phyloP scores from a whole-genome alignment of 2,113 vertebrate species.

The Dascyllus trimaculatus region DNA sequence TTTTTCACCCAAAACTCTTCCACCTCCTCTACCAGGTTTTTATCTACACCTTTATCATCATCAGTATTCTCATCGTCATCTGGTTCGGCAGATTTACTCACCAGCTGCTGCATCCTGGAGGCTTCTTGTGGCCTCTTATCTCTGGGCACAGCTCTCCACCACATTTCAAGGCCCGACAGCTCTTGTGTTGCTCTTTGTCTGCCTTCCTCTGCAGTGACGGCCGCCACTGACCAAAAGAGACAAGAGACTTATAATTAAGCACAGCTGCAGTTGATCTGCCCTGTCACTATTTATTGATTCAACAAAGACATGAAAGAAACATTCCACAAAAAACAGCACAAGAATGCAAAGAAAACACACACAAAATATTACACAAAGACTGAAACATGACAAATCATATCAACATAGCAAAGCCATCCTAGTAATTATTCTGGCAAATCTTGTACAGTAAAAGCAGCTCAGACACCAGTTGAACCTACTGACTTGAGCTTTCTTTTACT shows the following conservation, averaged over 20 bases:
- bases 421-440: neutral
- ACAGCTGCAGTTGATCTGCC: constrained; percentile 3
- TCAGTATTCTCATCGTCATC: constrained; percentile 15
- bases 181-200: constrained; percentile 8
- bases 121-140: constrained; percentile 33
- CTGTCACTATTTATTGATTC: constrained; percentile 1
- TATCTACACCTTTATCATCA: constrained; percentile 29
- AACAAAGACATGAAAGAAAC: neutral
- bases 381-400: neutral
- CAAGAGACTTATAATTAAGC: neutral
- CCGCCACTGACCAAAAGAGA: constrained; percentile 1
- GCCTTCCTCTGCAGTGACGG: constrained; percentile 4
- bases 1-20: neutral
- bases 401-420: neutral
- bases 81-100: constrained; percentile 15
- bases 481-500: neutral
- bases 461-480: neutral
- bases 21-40: neutral
- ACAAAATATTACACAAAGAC: neutral
- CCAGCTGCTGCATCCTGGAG: constrained; percentile 29
- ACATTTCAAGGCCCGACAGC: constrained; percentile 29
- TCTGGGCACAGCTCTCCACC: constrained; percentile 1
- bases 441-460: neutral
- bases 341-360: neutral
- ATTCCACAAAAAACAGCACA: neutral